Conservation (phyloP, 1,140 invertebrate genomes). For the Neodiprion fabricii region DNA sequence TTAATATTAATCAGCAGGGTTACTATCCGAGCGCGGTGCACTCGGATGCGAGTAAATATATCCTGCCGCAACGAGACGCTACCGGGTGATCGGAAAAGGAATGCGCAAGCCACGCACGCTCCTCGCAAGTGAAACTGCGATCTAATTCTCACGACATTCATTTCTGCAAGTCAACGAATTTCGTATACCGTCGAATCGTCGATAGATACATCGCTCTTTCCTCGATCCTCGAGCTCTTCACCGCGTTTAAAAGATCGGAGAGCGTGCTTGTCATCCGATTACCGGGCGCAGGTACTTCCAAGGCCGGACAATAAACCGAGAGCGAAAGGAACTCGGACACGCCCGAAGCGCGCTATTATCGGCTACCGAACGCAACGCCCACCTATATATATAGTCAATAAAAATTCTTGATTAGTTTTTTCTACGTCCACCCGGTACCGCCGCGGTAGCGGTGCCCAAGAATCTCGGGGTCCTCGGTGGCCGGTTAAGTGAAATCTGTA, state of each 20-base stretch:
- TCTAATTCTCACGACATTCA: no score
- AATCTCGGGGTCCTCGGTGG: not conserved
- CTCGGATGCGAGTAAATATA: not conserved
- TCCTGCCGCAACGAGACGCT: not conserved
- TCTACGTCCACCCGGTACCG: not conserved
- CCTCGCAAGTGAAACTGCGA: no score
- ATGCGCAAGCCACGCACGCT: no score
- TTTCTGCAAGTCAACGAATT: not conserved
- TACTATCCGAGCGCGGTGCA: not conserved
- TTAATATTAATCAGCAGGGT: constrained; percentile 15
- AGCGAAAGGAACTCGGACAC: not conserved
- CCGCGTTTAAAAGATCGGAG: no score
- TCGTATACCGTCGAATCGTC: not conserved
- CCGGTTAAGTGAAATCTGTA: not conserved
- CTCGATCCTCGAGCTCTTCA: no score
- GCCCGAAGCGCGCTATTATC: not conserved
- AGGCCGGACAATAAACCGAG: no score
- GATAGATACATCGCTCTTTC: no score
- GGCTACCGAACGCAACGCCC: not conserved
- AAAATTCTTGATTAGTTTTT: constrained; percentile 6
- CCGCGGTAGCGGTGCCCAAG: not conserved
- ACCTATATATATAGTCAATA: not conserved
- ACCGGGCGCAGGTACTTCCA: no score
- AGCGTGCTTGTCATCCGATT: no score
- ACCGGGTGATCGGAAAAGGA: not conserved